phyloP scores from a whole-genome alignment of 2,888 invertebrate genomes.

The Poecilobothrus nobilitatus region DNA sequence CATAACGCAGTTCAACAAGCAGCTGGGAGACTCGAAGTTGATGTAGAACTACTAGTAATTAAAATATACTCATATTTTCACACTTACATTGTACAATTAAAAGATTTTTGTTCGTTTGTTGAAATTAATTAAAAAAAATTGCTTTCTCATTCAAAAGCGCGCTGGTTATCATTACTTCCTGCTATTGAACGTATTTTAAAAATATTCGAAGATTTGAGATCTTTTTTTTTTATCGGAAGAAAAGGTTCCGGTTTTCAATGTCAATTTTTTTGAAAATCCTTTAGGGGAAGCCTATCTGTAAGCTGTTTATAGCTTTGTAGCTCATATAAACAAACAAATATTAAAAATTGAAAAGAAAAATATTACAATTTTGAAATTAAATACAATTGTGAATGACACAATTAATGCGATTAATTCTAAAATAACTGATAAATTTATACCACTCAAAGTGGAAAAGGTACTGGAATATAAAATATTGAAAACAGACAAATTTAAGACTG shows the following conservation, averaged over 20 bases:
- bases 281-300: slow-evolving; percentile 16
- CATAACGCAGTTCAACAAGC: slow-evolving; percentile 13
- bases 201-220: slow-evolving; percentile 15
- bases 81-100: slow-evolving; percentile 14
- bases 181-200: slow-evolving; percentile 16
- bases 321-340: slow-evolving; percentile 13
- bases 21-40: slow-evolving; percentile 13
- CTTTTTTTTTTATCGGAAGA: slow-evolving; percentile 16
- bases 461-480: slow-evolving; percentile 10
- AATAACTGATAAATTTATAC: too few species aligned
- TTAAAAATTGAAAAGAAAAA: slow-evolving; percentile 13
- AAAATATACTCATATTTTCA: slow-evolving; percentile 15
- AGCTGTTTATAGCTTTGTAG: slow-evolving; percentile 10
- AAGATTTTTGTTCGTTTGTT: slow-evolving; percentile 14
- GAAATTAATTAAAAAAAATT: slow-evolving; percentile 15
- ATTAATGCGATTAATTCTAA: slow-evolving; percentile 12
- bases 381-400: slow-evolving; percentile 11
- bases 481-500: neutral
- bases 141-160: slow-evolving; percentile 15
- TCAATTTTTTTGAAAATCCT: slow-evolving; percentile 15
- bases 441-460: slow-evolving; percentile 14
- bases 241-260: too few species aligned
- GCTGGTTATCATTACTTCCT: too few species aligned
- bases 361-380: slow-evolving; percentile 13
- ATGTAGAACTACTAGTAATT: slow-evolving; percentile 12